phyloP scores from a whole-genome alignment of 2,888 invertebrate species.

The Myopa testacea region DNA sequence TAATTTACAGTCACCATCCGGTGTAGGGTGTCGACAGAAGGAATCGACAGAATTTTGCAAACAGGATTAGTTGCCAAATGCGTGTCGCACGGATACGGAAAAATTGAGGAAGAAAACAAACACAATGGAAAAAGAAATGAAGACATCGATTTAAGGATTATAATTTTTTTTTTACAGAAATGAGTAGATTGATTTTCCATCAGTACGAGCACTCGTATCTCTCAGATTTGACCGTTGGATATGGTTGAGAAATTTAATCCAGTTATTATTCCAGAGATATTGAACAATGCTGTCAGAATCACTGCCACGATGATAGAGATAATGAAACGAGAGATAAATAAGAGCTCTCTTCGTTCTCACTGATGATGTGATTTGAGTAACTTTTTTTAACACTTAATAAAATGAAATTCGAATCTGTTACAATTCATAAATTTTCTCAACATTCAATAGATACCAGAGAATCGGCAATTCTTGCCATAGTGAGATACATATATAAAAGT shows the following conservation, averaged over 20 bases:
- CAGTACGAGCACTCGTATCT: neutral
- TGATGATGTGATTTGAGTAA: too few relatives aligned
- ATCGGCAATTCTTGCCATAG: too few relatives aligned
- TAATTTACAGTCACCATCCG: too few relatives aligned
- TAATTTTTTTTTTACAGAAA: neutral
- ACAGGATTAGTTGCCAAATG: neutral
- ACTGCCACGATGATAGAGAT: too few relatives aligned
- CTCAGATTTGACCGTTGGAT: constrained; percentile 25
- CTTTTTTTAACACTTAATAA: too few relatives aligned
- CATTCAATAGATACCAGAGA: too few relatives aligned
- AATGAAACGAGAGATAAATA: neutral
- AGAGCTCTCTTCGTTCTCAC: too few relatives aligned
- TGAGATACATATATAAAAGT: too few relatives aligned
- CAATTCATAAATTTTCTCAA: too few relatives aligned
- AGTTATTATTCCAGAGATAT: constrained; percentile 21
- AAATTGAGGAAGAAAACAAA: neutral
- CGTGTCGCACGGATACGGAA: neutral
- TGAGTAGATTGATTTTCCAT: neutral
- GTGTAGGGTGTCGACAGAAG: too few relatives aligned
- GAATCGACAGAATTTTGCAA: neutral
- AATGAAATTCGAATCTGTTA: too few relatives aligned
- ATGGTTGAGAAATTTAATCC: constrained; percentile 32
- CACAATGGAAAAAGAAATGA: neutral
- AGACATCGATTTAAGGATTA: constrained; percentile 23
- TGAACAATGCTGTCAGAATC: neutral